Evolutionary conservation across 2,888 invertebrate species (phyloP).

Genomic region (Parthenolecanium corni): DNA sequence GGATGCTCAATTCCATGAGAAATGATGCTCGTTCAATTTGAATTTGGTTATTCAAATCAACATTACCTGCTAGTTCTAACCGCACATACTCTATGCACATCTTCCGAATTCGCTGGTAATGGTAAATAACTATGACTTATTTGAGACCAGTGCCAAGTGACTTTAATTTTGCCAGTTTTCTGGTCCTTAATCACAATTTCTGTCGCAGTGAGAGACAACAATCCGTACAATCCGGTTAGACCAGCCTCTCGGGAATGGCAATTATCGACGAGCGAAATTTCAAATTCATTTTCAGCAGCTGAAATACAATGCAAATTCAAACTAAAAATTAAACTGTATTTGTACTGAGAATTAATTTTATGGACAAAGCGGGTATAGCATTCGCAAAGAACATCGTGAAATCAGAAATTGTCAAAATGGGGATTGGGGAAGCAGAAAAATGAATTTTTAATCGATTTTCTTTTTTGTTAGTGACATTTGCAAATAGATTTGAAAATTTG

Average conservation of each 20-base stretch:
- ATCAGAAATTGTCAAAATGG: too few species aligned
- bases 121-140: conserved; percentile 38
- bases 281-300: conserved; percentile 38
- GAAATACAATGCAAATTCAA: not conserved
- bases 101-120: conserved; percentile 41
- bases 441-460: too few species aligned
- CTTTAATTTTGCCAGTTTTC: conserved; percentile 42
- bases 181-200: conserved; percentile 49
- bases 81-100: conserved; percentile 49
- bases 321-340: too few species aligned
- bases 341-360: too few species aligned
- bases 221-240: conserved; percentile 48
- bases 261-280: conserved; percentile 52
- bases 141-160: conserved; percentile 50
- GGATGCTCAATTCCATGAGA: too few species aligned
- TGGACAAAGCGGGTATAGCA: too few species aligned
- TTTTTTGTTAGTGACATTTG: too few species aligned
- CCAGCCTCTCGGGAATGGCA: conserved; percentile 51
- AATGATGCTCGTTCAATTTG: too few species aligned
- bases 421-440: too few species aligned
- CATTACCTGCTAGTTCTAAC: conserved; percentile 50
- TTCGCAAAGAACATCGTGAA: too few species aligned
- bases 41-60: too few species aligned
- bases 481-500: too few species aligned
- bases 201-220: conserved; percentile 44